These are phyloP conservation scores for Lathamus discolor DNA, from an alignment of 2,113 vertebrate genomes.

Conservation along the genomic window DNA sequence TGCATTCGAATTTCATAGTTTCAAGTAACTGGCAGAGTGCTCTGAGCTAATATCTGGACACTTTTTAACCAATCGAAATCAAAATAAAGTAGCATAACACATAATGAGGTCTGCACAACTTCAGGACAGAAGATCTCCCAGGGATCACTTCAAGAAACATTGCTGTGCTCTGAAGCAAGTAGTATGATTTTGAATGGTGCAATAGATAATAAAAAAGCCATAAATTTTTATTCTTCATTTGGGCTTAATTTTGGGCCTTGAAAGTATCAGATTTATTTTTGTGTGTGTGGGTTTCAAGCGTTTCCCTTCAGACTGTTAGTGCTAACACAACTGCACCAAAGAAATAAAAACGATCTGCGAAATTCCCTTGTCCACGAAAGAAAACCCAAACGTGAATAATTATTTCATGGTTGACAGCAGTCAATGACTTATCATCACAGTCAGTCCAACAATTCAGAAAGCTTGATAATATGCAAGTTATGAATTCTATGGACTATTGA, in stretches of 20 bases:
- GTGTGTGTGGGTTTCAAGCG: not conserved
- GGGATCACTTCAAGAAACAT: not conserved
- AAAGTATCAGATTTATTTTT: not conserved
- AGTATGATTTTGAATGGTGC: not conserved
- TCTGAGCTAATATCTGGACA: not conserved
- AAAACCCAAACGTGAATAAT: not conserved
- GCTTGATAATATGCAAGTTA: not conserved
- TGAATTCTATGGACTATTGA: not conserved
- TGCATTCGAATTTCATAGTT: constrained; percentile 1
- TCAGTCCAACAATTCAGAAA: not conserved
- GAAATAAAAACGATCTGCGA: not conserved
- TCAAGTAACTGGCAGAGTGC: not conserved
- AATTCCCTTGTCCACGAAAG: not conserved
- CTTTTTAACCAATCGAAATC: constrained; percentile 27
- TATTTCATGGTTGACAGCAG: not conserved
- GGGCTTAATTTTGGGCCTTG: not conserved
- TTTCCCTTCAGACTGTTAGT: not conserved
- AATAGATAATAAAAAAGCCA: constrained; percentile 32
- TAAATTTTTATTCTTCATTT: constrained; percentile 29
- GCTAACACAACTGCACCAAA: not conserved
- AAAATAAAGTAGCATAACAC: constrained; percentile 25
- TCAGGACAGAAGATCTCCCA: not conserved
- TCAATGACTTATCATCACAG: not conserved
- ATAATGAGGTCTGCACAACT: not conserved
- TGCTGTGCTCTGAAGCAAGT: not conserved